phyloP scores from a whole-genome alignment of 2,888 invertebrate species.

The Leucophenga montana region DNA sequence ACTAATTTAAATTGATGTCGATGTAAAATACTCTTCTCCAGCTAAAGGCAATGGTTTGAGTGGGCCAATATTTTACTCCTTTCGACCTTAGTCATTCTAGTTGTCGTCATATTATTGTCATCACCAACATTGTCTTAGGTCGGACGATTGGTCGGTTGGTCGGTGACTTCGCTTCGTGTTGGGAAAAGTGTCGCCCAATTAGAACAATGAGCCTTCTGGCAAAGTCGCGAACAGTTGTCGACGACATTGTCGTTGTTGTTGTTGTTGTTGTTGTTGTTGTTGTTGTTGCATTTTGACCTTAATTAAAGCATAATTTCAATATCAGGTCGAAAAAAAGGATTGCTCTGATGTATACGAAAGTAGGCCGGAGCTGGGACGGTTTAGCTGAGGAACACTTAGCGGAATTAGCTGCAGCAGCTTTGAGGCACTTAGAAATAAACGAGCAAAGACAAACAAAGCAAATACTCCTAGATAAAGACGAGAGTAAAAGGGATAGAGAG shows the following conservation, averaged over 20 bases:
- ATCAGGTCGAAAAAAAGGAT: conserved; percentile 41
- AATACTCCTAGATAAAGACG: background rate
- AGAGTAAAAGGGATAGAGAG: conserved; percentile 26
- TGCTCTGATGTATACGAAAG: background rate
- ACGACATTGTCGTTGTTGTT: background rate
- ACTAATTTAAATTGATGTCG: conserved; percentile 23
- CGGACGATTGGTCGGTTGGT: background rate
- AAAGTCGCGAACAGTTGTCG: background rate
- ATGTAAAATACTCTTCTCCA: background rate
- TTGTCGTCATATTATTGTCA: background rate
- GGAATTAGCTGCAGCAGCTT: conserved; percentile 46
- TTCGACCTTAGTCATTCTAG: background rate
- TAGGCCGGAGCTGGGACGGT: conserved; percentile 20
- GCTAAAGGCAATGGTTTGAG: no score
- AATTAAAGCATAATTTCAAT: conserved; percentile 56
- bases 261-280: conserved; percentile 12
- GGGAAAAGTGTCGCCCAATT: conserved; percentile 17
- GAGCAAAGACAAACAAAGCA: no score
- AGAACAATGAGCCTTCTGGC: conserved; percentile 10
- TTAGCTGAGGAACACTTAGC: conserved; percentile 58
- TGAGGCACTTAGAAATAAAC: background rate
- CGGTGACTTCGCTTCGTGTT: no score
- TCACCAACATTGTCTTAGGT: no score
- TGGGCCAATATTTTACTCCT: background rate
- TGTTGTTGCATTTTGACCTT: conserved; percentile 39